A percentile compares a stretch with the other conserved stretches of the same genome.
Evolutionary conservation across 2,888 invertebrate genomes (phyloP).

Genomic region (Spatulosminthurus flaviceps): DNA sequence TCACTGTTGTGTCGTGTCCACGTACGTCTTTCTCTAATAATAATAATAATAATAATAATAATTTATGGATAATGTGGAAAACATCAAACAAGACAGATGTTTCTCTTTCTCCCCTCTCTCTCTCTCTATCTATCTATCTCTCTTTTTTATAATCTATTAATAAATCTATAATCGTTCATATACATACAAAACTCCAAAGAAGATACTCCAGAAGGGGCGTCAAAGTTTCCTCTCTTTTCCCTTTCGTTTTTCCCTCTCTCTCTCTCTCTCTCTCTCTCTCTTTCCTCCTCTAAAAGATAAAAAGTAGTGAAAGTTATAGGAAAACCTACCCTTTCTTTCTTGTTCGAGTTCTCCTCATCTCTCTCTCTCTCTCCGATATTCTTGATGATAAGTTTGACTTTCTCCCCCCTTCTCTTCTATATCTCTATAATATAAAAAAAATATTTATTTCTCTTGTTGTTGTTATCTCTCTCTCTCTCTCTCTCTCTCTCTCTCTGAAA

Average conservation of each 20-base stretch:
- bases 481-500: background rate
- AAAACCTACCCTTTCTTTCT: background rate
- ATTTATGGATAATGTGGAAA: background rate
- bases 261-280: constrained; percentile 19
- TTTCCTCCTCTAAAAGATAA: background rate
- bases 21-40: constrained; percentile 20
- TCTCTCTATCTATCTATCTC: constrained; percentile 22
- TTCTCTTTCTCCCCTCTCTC: constrained; percentile 18
- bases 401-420: background rate
- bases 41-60: no score
- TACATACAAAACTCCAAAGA: background rate
- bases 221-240: constrained; percentile 40
- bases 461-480: background rate
- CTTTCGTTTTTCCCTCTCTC: background rate
- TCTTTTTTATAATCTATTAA: background rate
- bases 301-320: background rate
- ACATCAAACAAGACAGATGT: constrained; percentile 44
- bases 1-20: constrained; percentile 25
- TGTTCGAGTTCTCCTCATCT: background rate
- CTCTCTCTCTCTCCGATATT: background rate
- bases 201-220: constrained; percentile 39
- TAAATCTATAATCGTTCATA: background rate
- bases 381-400: background rate
- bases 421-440: background rate
- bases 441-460: background rate